Conservation (phyloP, 1,140 invertebrate species). For the Dufourea novaeangliae region DNA sequence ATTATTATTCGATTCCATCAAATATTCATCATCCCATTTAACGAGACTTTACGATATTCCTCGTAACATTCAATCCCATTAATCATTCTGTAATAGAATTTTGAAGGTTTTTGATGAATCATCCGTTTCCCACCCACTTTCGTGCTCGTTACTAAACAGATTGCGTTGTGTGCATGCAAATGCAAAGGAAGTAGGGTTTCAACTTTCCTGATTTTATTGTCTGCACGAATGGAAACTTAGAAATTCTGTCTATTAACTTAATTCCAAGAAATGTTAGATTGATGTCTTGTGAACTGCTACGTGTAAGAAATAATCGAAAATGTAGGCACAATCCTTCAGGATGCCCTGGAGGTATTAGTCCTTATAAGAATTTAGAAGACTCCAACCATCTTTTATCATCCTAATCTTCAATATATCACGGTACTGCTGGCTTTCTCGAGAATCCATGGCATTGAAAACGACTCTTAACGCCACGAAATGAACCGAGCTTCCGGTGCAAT, state of each 20-base stretch:
- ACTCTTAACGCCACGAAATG: not conserved
- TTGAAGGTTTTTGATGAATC: not conserved
- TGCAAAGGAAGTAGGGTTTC: not conserved
- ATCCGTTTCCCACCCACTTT: constrained; percentile 21
- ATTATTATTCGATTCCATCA: not conserved
- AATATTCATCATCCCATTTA: no score
- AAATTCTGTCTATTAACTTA: no score
- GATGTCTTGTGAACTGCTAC: no score
- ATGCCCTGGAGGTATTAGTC: no score
- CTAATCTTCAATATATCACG: not conserved
- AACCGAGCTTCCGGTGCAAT: not conserved
- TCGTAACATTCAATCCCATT: not conserved
- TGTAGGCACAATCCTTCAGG: no score
- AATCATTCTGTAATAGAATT: not conserved
- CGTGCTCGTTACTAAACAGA: not conserved
- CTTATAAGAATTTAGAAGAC: no score
- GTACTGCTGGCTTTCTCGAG: not conserved
- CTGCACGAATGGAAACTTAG: not conserved
- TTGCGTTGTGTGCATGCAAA: constrained; percentile 2
- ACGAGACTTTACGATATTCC: no score
- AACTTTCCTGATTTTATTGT: constrained; percentile 4
- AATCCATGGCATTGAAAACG: not conserved
- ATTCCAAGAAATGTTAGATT: no score
- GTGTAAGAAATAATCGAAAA: no score
- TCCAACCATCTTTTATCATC: no score